Evolutionary conservation across 1,140 invertebrate genomes (phyloP).

Genomic region (Drosophila azteca): DNA sequence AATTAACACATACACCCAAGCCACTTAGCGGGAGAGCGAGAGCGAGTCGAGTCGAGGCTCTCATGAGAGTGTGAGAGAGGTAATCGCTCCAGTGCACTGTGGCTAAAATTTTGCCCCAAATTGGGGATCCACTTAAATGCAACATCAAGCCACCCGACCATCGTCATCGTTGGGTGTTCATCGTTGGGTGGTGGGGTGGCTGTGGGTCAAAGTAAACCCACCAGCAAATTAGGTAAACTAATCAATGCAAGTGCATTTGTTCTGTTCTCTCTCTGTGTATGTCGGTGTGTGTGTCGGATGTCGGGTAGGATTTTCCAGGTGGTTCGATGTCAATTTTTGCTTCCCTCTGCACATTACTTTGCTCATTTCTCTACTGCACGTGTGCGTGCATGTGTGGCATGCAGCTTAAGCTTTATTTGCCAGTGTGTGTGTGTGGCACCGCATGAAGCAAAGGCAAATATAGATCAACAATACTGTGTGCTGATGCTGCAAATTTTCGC

Average conservation of each 20-base stretch:
- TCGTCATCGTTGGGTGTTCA: background rate
- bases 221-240: conserved; percentile 45
- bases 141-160: conserved; percentile 3
- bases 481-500: conserved; percentile 71
- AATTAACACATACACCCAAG: conserved; percentile 54
- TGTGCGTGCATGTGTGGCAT: conserved; percentile 34
- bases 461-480: conserved; percentile 50
- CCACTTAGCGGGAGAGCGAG: conserved; percentile 27
- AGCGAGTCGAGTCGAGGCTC: too few species aligned
- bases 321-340: conserved; percentile 23
- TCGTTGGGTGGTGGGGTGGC: too few species aligned
- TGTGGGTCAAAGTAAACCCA: too few species aligned
- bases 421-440: conserved; percentile 38
- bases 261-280: conserved; percentile 8
- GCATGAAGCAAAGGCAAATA: conserved; percentile 29
- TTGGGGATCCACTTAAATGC: conserved; percentile 5
- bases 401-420: conserved; percentile 74
- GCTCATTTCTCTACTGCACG: background rate
- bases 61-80: conserved; percentile 10
- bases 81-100: conserved; percentile 20
- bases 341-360: conserved; percentile 17
- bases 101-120: background rate
- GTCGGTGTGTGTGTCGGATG: background rate
- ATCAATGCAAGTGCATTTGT: conserved; percentile 56
- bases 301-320: conserved; percentile 16